Evolutionary conservation across 2,888 invertebrate genomes (phyloP).

Genomic region (Mythimna lalbum): DNA sequence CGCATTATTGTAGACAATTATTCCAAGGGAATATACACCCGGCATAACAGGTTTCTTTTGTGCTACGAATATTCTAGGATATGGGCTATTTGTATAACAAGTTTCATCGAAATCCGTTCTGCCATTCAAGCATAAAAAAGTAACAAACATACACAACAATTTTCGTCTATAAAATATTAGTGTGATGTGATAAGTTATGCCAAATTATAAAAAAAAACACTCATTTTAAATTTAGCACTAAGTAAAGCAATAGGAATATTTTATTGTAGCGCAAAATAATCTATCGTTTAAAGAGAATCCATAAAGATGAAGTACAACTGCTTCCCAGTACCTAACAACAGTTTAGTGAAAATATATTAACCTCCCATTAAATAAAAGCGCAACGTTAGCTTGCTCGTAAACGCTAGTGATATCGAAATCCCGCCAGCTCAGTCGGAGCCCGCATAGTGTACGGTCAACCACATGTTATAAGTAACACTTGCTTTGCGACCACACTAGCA

Average conservation of each 20-base stretch:
- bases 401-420: slow-evolving; percentile 17
- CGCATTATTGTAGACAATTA: no score
- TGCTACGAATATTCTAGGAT: no score
- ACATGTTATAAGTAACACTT: background rate
- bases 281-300: background rate
- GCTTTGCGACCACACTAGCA: background rate
- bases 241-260: background rate
- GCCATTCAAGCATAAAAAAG: no score
- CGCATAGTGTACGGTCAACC: slow-evolving; percentile 19
- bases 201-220: no score
- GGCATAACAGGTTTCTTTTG: no score
- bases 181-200: no score
- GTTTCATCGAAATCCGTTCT: no score
- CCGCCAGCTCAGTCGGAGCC: slow-evolving; percentile 2
- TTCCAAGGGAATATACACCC: no score
- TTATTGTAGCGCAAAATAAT: background rate
- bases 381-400: slow-evolving; percentile 12
- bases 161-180: no score
- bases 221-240: background rate
- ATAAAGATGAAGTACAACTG: background rate
- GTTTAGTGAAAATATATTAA: background rate
- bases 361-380: background rate
- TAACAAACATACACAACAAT: no score
- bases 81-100: no score
- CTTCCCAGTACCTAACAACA: background rate